Conservation (phyloP, 2,797 vertebrate species). For the Enteromius argenteus region DNA sequence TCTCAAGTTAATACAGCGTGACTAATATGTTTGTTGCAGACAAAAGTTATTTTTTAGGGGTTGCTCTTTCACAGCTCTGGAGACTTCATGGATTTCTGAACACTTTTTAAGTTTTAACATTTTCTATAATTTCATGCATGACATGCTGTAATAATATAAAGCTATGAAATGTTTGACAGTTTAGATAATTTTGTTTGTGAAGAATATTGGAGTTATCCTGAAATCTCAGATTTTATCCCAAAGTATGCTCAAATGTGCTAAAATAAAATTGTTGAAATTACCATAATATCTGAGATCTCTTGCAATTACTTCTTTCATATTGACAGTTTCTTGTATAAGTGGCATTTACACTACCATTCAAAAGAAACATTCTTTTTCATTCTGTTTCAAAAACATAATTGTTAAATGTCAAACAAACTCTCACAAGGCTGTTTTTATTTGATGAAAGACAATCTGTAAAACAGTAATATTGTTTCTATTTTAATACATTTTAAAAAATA, state of each 20-base stretch:
- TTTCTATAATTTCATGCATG: background rate
- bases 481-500: background rate
- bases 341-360: too few species aligned
- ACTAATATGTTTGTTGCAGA: background rate
- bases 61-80: background rate
- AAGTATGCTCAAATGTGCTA: background rate
- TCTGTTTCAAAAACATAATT: background rate
- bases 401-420: background rate
- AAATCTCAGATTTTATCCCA: background rate
- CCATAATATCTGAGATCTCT: background rate
- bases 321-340: background rate
- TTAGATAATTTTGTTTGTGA: background rate
- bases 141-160: background rate
- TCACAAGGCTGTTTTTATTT: background rate
- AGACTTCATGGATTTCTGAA: background rate
- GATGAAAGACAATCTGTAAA: background rate
- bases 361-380: background rate
- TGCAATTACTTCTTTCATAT: background rate
- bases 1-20: background rate
- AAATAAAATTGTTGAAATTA: background rate
- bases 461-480: background rate
- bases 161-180: background rate
- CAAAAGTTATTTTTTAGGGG: background rate
- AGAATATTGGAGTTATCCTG: background rate
- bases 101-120: background rate